A percentile compares a stretch with the other conserved stretches of the same genome.
Evolutionary conservation across 2,888 invertebrate genomes (phyloP).

Genomic region (Aphidoletes aphidimyza): DNA sequence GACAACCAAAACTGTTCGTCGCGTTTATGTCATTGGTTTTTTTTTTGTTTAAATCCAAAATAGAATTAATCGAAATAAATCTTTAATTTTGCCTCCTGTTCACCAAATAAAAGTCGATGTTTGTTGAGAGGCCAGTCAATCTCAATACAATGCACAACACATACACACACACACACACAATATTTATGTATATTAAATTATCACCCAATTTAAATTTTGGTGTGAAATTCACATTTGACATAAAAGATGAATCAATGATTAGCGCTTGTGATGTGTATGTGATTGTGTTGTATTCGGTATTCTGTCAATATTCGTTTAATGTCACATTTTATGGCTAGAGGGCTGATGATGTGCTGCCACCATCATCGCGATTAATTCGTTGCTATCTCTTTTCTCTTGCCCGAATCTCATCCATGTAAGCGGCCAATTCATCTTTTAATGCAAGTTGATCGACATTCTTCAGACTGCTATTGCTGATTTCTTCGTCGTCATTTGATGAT

Average conservation of each 20-base stretch:
- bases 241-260: background rate
- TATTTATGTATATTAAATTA: background rate
- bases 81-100: background rate
- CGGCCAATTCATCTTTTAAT: constrained; percentile 71
- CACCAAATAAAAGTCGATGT: background rate
- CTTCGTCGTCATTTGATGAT: constrained; percentile 23
- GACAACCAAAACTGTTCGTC: background rate
- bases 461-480: constrained; percentile 56
- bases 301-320: background rate
- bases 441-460: constrained; percentile 55
- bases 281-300: no score
- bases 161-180: no score
- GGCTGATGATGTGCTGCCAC: background rate
- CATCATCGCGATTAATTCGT: background rate
- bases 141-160: background rate
- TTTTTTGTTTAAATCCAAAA: background rate
- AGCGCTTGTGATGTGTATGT: background rate
- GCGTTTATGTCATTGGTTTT: no score
- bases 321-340: background rate
- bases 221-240: background rate
- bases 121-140: background rate
- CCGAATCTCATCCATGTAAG: constrained; percentile 66
- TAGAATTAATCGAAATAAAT: no score
- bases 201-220: background rate
- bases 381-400: constrained; percentile 23